phyloP scores from a whole-genome alignment of 2,113 vertebrate species.

The Leptodactylus fuscus region DNA sequence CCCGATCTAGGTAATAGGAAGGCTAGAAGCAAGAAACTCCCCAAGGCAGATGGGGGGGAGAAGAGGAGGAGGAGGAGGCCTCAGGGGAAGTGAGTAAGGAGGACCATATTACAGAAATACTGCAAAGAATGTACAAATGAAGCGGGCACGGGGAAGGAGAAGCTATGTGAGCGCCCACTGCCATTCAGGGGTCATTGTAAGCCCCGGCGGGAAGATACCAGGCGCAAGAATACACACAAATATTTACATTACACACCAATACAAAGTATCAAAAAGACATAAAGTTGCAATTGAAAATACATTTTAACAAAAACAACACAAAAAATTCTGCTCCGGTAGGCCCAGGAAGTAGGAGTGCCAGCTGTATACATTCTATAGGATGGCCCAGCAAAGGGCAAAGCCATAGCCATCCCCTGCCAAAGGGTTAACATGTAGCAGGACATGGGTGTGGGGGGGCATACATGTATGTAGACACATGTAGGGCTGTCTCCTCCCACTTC shows the following conservation, averaged over 20 bases:
- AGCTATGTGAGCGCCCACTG: neutral
- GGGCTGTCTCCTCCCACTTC: constrained; percentile 16
- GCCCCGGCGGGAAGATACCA: neutral
- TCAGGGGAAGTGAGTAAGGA: neutral
- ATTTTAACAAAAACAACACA: neutral
- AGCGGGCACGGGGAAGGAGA: too few relatives aligned
- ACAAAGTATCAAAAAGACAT: too few relatives aligned
- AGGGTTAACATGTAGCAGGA: constrained; percentile 9
- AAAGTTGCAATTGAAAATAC: neutral
- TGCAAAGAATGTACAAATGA: neutral
- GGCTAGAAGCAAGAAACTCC: neutral
- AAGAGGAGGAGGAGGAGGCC: neutral
- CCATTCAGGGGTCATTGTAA: neutral
- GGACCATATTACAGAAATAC: neutral
- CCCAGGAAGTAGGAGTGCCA: constrained; percentile 5
- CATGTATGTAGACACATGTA: neutral
- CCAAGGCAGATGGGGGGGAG: neutral
- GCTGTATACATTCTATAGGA: too few relatives aligned
- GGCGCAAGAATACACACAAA: too few relatives aligned
- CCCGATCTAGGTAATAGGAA: neutral
- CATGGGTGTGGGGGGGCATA: too few relatives aligned
- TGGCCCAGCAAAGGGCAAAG: too few relatives aligned
- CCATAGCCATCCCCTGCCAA: neutral
- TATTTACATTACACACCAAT: neutral
- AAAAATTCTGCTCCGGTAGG: neutral